phyloP scores from a whole-genome alignment of 2,888 invertebrate species.

The Leptura quadrifasciata region DNA sequence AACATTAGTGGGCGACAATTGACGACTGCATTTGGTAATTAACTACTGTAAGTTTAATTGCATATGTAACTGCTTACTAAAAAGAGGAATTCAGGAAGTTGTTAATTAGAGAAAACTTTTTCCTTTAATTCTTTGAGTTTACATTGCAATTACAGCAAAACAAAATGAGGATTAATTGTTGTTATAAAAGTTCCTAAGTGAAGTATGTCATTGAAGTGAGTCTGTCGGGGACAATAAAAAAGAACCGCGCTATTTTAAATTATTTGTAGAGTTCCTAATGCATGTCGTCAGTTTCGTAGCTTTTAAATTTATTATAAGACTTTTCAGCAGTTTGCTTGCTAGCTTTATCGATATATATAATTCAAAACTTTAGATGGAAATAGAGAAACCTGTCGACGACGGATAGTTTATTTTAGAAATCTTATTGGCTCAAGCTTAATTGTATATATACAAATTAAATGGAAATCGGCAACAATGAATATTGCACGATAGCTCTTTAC shows the following conservation, averaged over 20 bases:
- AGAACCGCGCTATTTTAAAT: slow-evolving; percentile 22
- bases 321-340: slow-evolving; percentile 17
- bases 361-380: slow-evolving; percentile 31
- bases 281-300: slow-evolving; percentile 27
- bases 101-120: neutral
- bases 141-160: slow-evolving; percentile 3
- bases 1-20: neutral
- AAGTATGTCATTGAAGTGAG: slow-evolving; percentile 13
- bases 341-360: slow-evolving; percentile 19
- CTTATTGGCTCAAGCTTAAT: neutral
- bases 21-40: neutral
- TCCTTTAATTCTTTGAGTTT: neutral
- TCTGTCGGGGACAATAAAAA: slow-evolving; percentile 25
- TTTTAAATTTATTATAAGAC: slow-evolving; percentile 34
- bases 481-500: neutral
- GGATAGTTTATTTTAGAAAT: neutral
- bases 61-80: neutral
- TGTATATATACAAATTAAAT: neutral
- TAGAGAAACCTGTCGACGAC: slow-evolving; percentile 4
- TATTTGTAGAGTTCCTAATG: slow-evolving; percentile 28
- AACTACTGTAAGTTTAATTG: neutral
- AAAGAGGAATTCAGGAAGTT: neutral
- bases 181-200: slow-evolving; percentile 24
- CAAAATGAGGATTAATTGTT: slow-evolving; percentile 27
- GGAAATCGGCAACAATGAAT: neutral